A percentile compares a stretch with the other conserved stretches of the same genome.
phyloP scores from a whole-genome alignment of 2,888 invertebrate species.

The Trissonchulus sp. region DNA sequence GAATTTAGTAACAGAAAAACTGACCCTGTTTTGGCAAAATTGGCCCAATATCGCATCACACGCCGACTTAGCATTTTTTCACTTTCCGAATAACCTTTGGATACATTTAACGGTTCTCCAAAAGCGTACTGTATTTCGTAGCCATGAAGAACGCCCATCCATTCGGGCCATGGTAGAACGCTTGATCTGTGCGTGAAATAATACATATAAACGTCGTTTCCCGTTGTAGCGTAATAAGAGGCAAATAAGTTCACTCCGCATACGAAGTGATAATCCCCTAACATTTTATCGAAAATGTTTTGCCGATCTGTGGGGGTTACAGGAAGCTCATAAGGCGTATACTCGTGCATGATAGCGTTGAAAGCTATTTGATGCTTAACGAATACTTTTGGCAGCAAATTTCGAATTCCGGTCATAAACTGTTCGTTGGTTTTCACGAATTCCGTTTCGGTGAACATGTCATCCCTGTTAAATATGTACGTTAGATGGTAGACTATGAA shows the following conservation, averaged over 20 bases:
- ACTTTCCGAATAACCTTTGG: slow-evolving; percentile 68
- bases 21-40: slow-evolving; percentile 88
- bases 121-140: slow-evolving; percentile 90
- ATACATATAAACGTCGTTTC: slow-evolving; percentile 64
- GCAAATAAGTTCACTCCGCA: slow-evolving; percentile 91
- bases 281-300: slow-evolving; percentile 80
- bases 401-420: slow-evolving; percentile 45
- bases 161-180: slow-evolving; percentile 80
- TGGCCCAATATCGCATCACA: slow-evolving; percentile 91
- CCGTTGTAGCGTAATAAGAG: slow-evolving; percentile 75
- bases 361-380: slow-evolving; percentile 58
- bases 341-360: slow-evolving; percentile 84
- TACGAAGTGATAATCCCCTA: slow-evolving; percentile 86
- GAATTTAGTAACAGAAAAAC: too few species aligned
- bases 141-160: slow-evolving; percentile 91
- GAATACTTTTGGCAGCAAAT: slow-evolving; percentile 45
- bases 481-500: slow-evolving; percentile 80
- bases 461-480: slow-evolving; percentile 40
- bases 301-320: slow-evolving; percentile 76
- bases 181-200: slow-evolving; percentile 61
- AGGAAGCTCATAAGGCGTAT: slow-evolving; percentile 81
- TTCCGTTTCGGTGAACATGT: slow-evolving; percentile 47
- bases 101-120: slow-evolving; percentile 84
- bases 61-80: slow-evolving; percentile 76
- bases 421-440: slow-evolving; percentile 44